Evolutionary conservation across 2,113 vertebrate species (phyloP).

Genomic region (Trogon surrucura): DNA sequence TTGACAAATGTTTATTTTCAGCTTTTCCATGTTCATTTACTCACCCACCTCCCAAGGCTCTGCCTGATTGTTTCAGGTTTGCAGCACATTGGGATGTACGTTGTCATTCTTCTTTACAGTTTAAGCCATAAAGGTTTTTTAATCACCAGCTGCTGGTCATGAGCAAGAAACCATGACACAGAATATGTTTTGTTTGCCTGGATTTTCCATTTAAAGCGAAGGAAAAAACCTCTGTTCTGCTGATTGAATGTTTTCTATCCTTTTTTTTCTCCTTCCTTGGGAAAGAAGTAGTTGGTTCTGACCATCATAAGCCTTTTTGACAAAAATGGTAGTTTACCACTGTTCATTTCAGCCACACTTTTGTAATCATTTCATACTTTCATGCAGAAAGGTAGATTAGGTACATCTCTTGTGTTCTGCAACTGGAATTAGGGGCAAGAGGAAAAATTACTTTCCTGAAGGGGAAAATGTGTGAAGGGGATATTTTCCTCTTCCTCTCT

Average conservation of each 20-base stretch:
- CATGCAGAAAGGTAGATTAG: neutral
- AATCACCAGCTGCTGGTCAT: constrained; percentile 6
- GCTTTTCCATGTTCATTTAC: neutral
- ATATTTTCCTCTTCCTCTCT: neutral
- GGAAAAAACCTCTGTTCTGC: neutral
- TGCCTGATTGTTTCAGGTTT: neutral
- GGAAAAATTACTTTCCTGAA: neutral
- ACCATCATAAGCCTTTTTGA: neutral
- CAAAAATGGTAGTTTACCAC: neutral
- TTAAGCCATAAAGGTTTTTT: neutral
- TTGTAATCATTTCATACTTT: neutral
- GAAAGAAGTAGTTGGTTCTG: neutral
- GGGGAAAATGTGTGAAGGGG: neutral
- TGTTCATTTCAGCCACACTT: neutral
- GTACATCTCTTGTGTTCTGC: neutral
- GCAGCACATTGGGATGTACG: accelerated
- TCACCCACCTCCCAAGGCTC: neutral
- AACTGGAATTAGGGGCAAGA: neutral
- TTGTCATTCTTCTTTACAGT: neutral
- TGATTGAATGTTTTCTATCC: neutral
- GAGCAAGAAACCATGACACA: constrained; percentile 14
- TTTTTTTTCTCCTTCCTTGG: neutral
- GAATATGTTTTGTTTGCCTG: neutral
- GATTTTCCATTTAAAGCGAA: neutral
- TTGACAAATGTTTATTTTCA: neutral